Evolutionary conservation across 2,113 vertebrate species (phyloP).

Genomic region (Platysternon megacephalum): DNA sequence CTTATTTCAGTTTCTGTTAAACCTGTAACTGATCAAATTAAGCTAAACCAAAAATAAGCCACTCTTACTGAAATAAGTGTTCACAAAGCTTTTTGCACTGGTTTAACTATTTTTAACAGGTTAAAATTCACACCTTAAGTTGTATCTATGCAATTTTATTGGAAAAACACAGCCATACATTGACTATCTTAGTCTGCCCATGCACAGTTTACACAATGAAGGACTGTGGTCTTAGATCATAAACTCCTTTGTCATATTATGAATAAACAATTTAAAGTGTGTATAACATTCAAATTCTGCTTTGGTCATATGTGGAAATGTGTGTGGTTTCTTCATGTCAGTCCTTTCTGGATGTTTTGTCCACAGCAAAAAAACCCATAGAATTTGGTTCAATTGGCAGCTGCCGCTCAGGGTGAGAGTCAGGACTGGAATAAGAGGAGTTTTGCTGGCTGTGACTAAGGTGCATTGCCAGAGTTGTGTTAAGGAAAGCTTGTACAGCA

Average conservation of each 20-base stretch:
- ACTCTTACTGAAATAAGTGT: neutral
- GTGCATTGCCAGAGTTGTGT: neutral
- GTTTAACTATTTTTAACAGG: neutral
- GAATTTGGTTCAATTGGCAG: neutral
- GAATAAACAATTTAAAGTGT: neutral
- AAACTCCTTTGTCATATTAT: neutral
- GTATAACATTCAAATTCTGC: neutral
- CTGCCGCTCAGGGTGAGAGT: neutral
- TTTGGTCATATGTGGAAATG: neutral
- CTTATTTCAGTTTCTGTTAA: neutral
- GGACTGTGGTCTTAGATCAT: neutral
- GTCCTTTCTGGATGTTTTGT: neutral
- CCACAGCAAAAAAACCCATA: neutral
- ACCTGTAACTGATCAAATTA: neutral
- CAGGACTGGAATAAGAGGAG: neutral
- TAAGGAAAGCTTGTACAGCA: neutral
- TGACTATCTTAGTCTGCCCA: neutral
- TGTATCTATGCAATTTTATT: neutral
- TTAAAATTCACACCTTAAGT: neutral
- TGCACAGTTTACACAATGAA: neutral
- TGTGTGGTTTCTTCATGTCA: neutral
- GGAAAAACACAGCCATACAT: neutral
- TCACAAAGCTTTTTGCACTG: neutral
- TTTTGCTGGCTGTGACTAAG: neutral
- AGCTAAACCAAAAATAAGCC: neutral